Conservation (phyloP, 64 coral and sea anemone genomes). For the Montipora capricornis region DNA sequence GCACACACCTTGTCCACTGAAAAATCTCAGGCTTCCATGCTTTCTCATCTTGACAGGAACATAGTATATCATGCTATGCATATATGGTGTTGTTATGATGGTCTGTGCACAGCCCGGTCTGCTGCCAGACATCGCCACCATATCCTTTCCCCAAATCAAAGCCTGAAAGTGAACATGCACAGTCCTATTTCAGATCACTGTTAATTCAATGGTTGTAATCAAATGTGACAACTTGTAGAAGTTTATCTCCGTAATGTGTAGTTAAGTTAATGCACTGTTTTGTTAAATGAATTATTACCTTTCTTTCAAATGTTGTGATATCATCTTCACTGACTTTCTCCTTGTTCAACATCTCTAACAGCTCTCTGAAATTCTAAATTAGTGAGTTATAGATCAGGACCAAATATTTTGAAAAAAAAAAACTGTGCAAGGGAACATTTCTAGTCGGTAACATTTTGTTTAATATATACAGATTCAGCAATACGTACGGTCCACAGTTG, state of each 20-base stretch:
- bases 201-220: not conserved
- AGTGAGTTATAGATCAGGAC: not conserved
- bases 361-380: slow-evolving; percentile 8
- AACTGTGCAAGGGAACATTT: not conserved
- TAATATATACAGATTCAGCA: not conserved
- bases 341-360: not conserved
- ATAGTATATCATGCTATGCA: no score
- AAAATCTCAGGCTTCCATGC: not conserved
- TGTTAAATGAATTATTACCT: not conserved
- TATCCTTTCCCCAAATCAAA: slow-evolving; percentile 33
- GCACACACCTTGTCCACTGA: slow-evolving; percentile 62
- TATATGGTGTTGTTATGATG: no score
- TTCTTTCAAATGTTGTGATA: slow-evolving; percentile 8
- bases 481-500: slow-evolving; percentile 11
- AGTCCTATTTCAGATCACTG: not conserved
- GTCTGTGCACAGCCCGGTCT: slow-evolving; percentile 8
- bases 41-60: slow-evolving; percentile 12
- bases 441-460: not conserved
- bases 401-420: slow-evolving; percentile 18
- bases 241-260: not conserved
- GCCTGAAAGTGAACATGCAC: slow-evolving; percentile 33
- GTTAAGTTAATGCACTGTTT: not conserved
- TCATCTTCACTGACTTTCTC: slow-evolving; percentile 5
- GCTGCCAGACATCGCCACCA: slow-evolving; percentile 23
- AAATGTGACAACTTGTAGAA: not conserved